phyloP scores from a whole-genome alignment of 2,113 vertebrate species.

The Dromas ardeola region DNA sequence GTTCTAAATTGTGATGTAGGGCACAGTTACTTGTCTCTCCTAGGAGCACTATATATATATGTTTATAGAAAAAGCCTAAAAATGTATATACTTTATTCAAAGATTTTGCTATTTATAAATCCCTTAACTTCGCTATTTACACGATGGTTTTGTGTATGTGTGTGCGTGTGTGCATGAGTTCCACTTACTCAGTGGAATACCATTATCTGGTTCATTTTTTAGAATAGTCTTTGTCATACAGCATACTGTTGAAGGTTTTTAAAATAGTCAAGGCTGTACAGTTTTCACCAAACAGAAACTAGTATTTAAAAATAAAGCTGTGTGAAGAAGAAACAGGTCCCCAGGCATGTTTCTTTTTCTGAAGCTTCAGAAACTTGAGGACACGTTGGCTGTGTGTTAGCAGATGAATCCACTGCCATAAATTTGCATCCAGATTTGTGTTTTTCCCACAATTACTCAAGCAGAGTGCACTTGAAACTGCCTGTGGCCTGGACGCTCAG shows the following conservation, averaged over 20 bases:
- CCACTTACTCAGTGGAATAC: slow-evolving; percentile 15
- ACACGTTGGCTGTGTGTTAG: slow-evolving; percentile 7
- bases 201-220: slow-evolving; percentile 59
- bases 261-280: slow-evolving; percentile 57
- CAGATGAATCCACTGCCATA: slow-evolving; percentile 9
- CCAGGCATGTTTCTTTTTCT: slow-evolving; percentile 50
- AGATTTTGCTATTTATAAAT: slow-evolving; percentile 82
- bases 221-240: slow-evolving; percentile 44
- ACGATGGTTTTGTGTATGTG: neutral
- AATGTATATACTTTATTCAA: slow-evolving; percentile 82
- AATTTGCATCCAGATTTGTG: neutral
- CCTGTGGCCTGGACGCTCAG: neutral
- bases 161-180: neutral
- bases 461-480: neutral
- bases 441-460: neutral
- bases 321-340: slow-evolving; percentile 50
- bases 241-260: slow-evolving; percentile 58
- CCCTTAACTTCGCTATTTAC: slow-evolving; percentile 67
- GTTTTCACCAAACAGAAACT: slow-evolving; percentile 50
- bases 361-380: slow-evolving; percentile 25
- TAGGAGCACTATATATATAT: slow-evolving; percentile 76
- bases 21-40: slow-evolving; percentile 65
- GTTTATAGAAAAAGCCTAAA: slow-evolving; percentile 59
- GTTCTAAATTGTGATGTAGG: slow-evolving; percentile 63
- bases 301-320: slow-evolving; percentile 65